Base-by-base conservation (phyloP, 1,140 invertebrate species). In the Glossosoma conforme region DNA sequence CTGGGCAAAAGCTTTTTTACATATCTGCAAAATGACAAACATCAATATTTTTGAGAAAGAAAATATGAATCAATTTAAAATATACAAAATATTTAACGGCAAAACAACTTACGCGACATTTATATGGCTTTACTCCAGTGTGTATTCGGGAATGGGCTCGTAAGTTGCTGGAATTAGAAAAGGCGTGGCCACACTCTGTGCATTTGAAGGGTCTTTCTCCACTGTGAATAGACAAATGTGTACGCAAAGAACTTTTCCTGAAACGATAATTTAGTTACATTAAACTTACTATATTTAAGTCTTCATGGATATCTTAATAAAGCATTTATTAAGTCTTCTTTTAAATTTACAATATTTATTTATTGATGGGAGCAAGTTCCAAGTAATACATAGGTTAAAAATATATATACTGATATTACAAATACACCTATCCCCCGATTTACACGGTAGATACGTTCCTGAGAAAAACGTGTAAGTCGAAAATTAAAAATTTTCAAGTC, bases 221-320 rank as follows among this genome's bases (percentile, higher is more conserved):
- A 3, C 80, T 84, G 58, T 86, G 84, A 32, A 79, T 80, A 25
- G 81, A 68, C 24, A 80, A 71, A 60, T 86, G 84, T 20, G 76
- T 81, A 25, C 80, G 75, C 32, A 85, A 67, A 42, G 74, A 72
- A 44, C 48, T 47, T 45, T 59, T 59, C 18, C 57, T 59, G 22
- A 48, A 32, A 41, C 28, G 4, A 46, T 18, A 36, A 44, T 25
- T 13, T 40, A 32, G 42, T n/a, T 52, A 36, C 44, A 37, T 21
- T 18, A 5, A 38, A 36, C 11, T 41, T n/a, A n/a, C n/a, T n/a
- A n/a, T n/a, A n/a, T n/a, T n/a, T n/a, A n/a, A n/a, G n/a, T n/a
- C n/a, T n/a, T n/a, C n/a, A n/a, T n/a, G n/a, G n/a, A n/a, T n/a
- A n/a, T n/a, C n/a, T n/a, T n/a, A n/a, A n/a, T n/a, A n/a, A n/a